Conservation (phyloP, 2,113 vertebrate species). For the Phalacrocorax carbo region DNA sequence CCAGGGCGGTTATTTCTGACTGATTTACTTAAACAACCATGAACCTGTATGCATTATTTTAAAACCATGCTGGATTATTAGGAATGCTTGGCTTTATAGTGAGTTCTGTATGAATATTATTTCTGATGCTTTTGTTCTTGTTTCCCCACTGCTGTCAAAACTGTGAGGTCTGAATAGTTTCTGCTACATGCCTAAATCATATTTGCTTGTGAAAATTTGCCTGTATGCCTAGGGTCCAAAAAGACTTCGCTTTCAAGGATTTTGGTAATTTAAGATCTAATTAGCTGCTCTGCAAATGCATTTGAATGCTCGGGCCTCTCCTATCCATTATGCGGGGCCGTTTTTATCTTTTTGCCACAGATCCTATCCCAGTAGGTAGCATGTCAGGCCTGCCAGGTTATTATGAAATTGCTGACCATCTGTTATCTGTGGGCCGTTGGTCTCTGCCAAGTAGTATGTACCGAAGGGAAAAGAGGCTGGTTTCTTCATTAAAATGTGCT, state of each 20-base stretch:
- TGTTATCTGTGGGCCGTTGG: background rate
- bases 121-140: background rate
- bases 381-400: background rate
- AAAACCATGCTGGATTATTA: background rate
- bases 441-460: background rate
- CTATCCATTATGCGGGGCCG: background rate
- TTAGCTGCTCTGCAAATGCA: background rate
- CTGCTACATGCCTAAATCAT: background rate
- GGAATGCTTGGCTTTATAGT: background rate
- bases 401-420: slow-evolving; percentile 9
- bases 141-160: background rate
- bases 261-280: background rate
- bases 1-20: background rate
- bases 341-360: background rate
- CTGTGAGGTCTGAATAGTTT: background rate
- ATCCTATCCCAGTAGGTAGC: background rate
- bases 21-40: no score
- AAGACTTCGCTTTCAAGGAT: background rate
- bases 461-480: background rate
- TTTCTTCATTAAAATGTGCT: background rate
- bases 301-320: background rate
- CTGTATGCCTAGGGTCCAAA: background rate
- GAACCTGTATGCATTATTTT: background rate
- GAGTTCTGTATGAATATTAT: background rate
- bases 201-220: background rate